Evolutionary conservation across 2,113 vertebrate genomes (phyloP).

Genomic region (Tyto alba): DNA sequence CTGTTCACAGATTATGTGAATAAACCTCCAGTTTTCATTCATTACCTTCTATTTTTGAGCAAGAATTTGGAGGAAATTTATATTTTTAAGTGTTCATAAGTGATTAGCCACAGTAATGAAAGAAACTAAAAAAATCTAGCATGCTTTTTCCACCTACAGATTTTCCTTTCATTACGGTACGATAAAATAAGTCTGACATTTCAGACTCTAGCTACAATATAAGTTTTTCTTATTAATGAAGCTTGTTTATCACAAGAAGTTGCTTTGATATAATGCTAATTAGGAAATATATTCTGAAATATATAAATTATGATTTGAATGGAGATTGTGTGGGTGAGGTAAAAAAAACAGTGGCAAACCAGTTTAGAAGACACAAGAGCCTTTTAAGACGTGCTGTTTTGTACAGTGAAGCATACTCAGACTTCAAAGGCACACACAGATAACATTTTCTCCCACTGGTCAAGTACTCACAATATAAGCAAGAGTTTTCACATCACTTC

Average conservation of each 20-base stretch:
- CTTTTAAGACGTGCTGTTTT: neutral
- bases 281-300: neutral
- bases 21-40: slow-evolving; percentile 35
- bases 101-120: slow-evolving; percentile 17
- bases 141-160: neutral
- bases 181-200: neutral
- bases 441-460: neutral
- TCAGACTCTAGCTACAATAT: neutral
- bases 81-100: slow-evolving; percentile 17
- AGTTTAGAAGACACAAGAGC: neutral
- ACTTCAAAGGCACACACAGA: neutral
- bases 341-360: neutral
- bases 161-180: neutral
- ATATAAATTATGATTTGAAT: neutral
- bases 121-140: neutral
- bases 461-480: neutral
- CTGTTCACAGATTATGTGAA: slow-evolving; percentile 49
- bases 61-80: slow-evolving; percentile 7
- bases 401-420: neutral
- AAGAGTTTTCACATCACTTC: neutral
- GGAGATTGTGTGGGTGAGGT: neutral
- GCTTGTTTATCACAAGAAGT: neutral
- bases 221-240: neutral
- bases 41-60: slow-evolving; percentile 31
- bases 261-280: neutral